Conservation (phyloP, 2,888 invertebrate species). For the Metallyticus violacea region DNA sequence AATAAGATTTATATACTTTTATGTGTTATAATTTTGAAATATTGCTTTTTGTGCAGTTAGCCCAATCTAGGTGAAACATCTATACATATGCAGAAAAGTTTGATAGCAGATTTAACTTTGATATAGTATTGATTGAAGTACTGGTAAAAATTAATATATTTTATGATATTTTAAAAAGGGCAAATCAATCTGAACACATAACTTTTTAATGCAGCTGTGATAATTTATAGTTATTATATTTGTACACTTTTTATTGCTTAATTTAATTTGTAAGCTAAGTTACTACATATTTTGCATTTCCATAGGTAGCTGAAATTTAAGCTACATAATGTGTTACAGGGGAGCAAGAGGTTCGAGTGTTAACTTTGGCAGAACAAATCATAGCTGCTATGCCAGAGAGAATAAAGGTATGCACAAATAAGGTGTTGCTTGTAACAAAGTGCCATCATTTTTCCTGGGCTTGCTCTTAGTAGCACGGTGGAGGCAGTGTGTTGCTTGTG, state of each 20-base stretch:
- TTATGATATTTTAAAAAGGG: neutral
- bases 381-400: slow-evolving; percentile 97
- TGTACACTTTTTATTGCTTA: no score
- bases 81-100: neutral
- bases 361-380: slow-evolving; percentile 94
- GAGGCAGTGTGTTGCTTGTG: no score
- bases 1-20: no score
- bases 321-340: slow-evolving; percentile 55
- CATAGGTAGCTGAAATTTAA: neutral
- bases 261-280: no score
- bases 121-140: neutral
- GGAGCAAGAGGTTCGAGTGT: slow-evolving; percentile 88
- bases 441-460: no score
- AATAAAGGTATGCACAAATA: slow-evolving; percentile 89
- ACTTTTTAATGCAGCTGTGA: no score
- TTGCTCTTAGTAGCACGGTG: no score
- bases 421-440: no score
- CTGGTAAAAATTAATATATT: neutral
- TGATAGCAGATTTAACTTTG: neutral
- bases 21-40: neutral
- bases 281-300: no score
- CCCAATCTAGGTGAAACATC: no score
- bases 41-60: neutral
- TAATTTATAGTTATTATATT: no score
- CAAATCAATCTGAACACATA: neutral